Conservation (phyloP, 2,797 vertebrate species). For the Poeciliopsis turneri region DNA sequence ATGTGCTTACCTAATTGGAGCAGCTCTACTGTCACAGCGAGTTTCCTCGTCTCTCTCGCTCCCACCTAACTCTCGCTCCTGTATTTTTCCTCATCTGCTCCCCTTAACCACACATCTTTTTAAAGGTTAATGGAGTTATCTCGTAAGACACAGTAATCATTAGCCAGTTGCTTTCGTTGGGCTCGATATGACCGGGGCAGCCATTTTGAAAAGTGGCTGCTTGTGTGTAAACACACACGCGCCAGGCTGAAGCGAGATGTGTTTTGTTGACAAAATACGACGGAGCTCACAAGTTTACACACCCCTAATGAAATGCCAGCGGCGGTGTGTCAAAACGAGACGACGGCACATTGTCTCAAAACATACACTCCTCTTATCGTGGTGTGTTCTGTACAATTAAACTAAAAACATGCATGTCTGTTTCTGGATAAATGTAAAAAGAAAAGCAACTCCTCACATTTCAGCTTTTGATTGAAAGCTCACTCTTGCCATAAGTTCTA, state of each 20-base stretch:
- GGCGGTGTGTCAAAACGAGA: background rate
- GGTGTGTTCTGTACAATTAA: background rate
- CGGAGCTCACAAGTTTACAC: background rate
- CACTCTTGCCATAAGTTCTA: background rate
- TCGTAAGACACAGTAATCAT: conserved; percentile 75
- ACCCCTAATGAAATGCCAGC: background rate
- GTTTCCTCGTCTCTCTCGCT: conserved; percentile 48
- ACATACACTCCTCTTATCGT: background rate
- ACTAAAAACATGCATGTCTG: background rate
- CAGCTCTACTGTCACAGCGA: conserved; percentile 68
- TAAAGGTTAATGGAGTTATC: conserved; percentile 79
- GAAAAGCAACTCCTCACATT: background rate
- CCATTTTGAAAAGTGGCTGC: conserved; percentile 53
- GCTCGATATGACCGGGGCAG: conserved; percentile 57
- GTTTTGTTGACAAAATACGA: background rate
- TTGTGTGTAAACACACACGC: conserved; percentile 29
- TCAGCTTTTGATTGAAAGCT: background rate
- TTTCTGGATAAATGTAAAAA: background rate
- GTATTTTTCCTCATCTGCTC: conserved; percentile 45
- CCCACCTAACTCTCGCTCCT: conserved; percentile 37
- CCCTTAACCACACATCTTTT: conserved; percentile 69
- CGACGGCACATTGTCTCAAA: background rate
- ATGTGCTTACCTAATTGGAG: conserved; percentile 83
- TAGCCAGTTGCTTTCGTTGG: conserved; percentile 72
- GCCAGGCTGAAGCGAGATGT: background rate